Evolutionary conservation across 2,797 vertebrate genomes (phyloP), one percentile per base, ranked within the genome.

Genomic region (Lophotriccus pileatus): DNA sequence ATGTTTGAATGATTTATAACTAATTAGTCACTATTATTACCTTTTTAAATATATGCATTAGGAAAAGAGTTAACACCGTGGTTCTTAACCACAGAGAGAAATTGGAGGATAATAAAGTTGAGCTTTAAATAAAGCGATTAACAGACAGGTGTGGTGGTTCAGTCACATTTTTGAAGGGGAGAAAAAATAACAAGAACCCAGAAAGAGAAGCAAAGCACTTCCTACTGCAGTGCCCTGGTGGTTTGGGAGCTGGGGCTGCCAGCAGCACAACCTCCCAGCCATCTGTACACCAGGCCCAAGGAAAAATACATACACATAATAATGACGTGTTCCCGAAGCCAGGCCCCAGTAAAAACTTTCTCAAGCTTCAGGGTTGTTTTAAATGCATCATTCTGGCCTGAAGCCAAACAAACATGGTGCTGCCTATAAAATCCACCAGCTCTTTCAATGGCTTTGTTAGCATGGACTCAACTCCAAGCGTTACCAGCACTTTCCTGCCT

Each of bases 71-170:
- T 93, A 90, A 87, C 58, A 50, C 46, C 44, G 15, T 14, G 32
- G 49, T 49, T 85, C 89, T 93, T 89, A 92, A 92, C 75, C 78
- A 85, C 67, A 43, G 86, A 47, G 84, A 92, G 64, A 91, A 95
- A 91, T 37, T 37, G 60, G 22, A 87, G 46, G 72, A 81, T 78
- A 92, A 89, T 90, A 72, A 85, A 37, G 43, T 77, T 83, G 32
- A 50, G 25, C 72, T 80, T 93, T 86, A 68, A 72, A 56, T 85
- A 58, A 95, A 84, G 46, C 27, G 63, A 69, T 56, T 84, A 58
- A 64, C 7, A 1, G 50, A 56, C 78, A 92, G 60, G 64, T 41
- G 58, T 64, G 37, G 25, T 21, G 23, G 37, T 21, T 62, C 50
- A 62, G 39, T 34, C 36, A 66, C 44, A 53, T 32, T 91, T 75